phyloP scores from a whole-genome alignment of 2,113 vertebrate genomes.

The Ibidorhyncha struthersii region DNA sequence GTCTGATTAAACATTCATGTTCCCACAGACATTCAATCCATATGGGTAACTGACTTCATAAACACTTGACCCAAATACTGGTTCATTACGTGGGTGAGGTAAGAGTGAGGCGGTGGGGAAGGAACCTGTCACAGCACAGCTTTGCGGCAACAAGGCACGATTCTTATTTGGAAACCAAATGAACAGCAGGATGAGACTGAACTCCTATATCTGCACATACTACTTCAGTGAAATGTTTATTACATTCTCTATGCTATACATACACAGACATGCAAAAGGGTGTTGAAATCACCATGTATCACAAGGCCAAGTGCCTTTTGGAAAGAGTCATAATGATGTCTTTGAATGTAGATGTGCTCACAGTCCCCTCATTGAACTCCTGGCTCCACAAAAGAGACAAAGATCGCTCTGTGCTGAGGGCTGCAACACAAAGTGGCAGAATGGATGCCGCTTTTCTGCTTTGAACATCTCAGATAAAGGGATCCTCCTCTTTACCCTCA shows the following conservation, averaged over 20 bases:
- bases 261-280: not conserved
- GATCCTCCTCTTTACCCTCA: not conserved
- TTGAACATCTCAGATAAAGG: not conserved
- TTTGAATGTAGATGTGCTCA: not conserved
- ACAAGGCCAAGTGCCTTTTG: not conserved
- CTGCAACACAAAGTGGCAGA: not conserved
- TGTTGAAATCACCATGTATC: not conserved
- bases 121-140: not conserved
- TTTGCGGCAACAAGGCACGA: fast-evolving
- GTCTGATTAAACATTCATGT: slow-evolving; percentile 24
- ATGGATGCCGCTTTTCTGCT: not conserved
- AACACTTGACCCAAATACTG: not conserved
- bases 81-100: not conserved
- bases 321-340: not conserved
- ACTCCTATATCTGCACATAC: not conserved
- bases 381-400: not conserved
- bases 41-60: not conserved
- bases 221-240: not conserved
- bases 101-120: not conserved
- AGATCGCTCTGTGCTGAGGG: not conserved
- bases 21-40: not conserved
- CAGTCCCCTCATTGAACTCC: not conserved
- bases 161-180: not conserved
- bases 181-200: not conserved
- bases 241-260: too few relatives aligned